Conservation (phyloP, 1,140 invertebrate genomes). For the Lepidurus apus region DNA sequence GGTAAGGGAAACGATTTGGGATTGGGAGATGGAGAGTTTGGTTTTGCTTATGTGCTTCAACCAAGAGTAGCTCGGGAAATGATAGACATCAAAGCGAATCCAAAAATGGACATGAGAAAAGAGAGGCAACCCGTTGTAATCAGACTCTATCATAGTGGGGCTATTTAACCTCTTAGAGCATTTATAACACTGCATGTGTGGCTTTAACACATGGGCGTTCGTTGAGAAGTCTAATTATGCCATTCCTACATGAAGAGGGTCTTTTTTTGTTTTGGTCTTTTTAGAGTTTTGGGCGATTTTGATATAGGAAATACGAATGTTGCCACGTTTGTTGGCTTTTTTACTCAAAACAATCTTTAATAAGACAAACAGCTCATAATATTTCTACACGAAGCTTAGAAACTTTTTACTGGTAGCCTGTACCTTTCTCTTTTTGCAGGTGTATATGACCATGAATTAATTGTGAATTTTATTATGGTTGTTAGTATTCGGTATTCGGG, state of each 20-base stretch:
- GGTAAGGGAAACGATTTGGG: not conserved
- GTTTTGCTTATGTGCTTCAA: not conserved
- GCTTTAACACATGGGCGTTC: constrained; percentile 21
- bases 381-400: no score
- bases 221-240: not conserved
- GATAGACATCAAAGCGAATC: constrained; percentile 14
- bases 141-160: constrained; percentile 18
- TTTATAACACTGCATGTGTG: constrained; percentile 15
- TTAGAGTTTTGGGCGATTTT: not conserved
- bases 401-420: no score
- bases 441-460: no score
- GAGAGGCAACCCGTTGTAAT: not conserved
- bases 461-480: no score
- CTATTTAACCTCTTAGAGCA: constrained; percentile 18
- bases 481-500: no score
- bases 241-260: not conserved
- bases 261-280: not conserved
- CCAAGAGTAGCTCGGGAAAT: not conserved
- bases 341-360: no score
- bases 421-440: no score
- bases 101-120: constrained; percentile 3
- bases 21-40: not conserved
- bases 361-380: no score
- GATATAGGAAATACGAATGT: not conserved
- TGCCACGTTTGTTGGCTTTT: not conserved